A percentile compares a stretch with the other conserved stretches of the same genome.
phyloP scores from a whole-genome alignment of 37 sponge, comb jelly and placozoan species.

The Diacarnus erythraeanus region DNA sequence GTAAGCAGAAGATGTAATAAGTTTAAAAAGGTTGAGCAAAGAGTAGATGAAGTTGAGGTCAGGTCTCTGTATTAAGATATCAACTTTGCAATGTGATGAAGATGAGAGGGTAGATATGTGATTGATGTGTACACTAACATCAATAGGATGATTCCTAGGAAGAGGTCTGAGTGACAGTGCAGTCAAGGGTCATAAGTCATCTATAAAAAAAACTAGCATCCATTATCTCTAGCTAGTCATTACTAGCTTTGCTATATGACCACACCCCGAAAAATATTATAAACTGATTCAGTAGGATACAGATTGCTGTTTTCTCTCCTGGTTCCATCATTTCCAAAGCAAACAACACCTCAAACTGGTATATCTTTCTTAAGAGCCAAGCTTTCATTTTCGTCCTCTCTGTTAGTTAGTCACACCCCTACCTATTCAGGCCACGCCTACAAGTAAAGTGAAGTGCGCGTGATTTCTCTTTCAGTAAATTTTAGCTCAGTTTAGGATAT shows the following conservation, averaged over 20 bases:
- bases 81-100: constrained; percentile 16
- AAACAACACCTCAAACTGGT: constrained; percentile 12
- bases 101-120: constrained; percentile 52
- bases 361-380: constrained; percentile 29
- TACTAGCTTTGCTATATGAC: too few species aligned
- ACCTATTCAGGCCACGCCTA: background rate
- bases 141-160: constrained; percentile 30
- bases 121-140: constrained; percentile 53
- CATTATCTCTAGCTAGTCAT: too few species aligned
- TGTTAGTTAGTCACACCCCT: background rate
- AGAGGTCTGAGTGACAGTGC: constrained; percentile 27
- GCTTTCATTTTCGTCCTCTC: background rate
- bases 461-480: constrained; percentile 30
- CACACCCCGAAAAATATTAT: too few species aligned
- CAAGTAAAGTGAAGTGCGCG: too few species aligned
- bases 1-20: too few species aligned
- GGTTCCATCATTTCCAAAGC: constrained; percentile 52
- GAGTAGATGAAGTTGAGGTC: too few species aligned
- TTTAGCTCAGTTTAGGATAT: background rate
- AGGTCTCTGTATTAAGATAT: too few species aligned
- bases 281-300: too few species aligned
- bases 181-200: too few species aligned
- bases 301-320: constrained; percentile 29
- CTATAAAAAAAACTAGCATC: too few species aligned
- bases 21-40: too few species aligned